phyloP scores from a whole-genome alignment of 2,888 invertebrate genomes.

The Monochamus alternatus region DNA sequence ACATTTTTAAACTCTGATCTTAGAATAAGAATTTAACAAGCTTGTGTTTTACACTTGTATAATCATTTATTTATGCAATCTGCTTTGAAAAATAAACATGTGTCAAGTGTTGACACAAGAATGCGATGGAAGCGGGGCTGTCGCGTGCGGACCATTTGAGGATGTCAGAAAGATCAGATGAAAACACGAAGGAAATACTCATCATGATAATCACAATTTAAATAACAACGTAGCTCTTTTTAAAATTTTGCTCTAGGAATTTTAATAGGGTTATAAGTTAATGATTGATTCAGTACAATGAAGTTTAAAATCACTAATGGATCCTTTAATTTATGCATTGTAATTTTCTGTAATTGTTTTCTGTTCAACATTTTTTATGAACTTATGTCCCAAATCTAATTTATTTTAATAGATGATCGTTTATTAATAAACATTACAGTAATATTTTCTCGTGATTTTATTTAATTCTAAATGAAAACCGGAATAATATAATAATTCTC shows the following conservation, averaged over 20 bases:
- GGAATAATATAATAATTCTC: too few relatives aligned
- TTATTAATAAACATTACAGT: neutral
- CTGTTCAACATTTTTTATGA: conserved; percentile 3
- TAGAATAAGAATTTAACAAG: conserved; percentile 36
- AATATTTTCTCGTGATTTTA: neutral
- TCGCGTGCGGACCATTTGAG: conserved; percentile 55
- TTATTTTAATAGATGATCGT: conserved; percentile 2
- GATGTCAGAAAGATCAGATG: conserved; percentile 20
- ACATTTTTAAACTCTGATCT: conserved; percentile 40
- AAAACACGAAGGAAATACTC: conserved; percentile 27
- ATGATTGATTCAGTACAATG: conserved; percentile 37
- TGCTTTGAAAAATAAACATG: conserved; percentile 58
- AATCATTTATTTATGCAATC: conserved; percentile 57
- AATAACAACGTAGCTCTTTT: conserved; percentile 27
- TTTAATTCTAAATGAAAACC: neutral
- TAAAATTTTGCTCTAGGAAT: conserved; percentile 34
- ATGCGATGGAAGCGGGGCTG: conserved; percentile 59
- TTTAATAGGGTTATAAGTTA: conserved; percentile 39
- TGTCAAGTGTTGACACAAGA: conserved; percentile 60
- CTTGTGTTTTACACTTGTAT: conserved; percentile 56
- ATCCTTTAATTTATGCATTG: conserved; percentile 30
- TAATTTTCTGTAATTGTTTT: conserved; percentile 38
- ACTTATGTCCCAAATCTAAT: neutral
- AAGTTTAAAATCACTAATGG: conserved; percentile 1
- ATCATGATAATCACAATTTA: conserved; percentile 35